Percentiles rank a stretch among this genome's conserved stretches.
Evolutionary conservation across 2,888 invertebrate genomes (phyloP).

Genomic region (Noctua fimbriata): DNA sequence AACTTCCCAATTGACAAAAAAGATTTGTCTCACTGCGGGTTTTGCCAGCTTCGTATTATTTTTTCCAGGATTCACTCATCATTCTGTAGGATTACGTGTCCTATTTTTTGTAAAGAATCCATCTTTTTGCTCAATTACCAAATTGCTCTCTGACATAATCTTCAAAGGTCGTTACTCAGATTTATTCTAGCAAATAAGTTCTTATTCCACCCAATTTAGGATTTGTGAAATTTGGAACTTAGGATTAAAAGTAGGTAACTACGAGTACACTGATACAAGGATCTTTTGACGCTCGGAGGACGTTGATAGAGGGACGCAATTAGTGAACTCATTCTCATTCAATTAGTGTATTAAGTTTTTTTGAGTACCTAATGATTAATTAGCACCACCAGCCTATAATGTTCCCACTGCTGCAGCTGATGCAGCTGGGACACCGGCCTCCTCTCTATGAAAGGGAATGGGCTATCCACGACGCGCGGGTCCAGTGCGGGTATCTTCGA

Average conservation of each 20-base stretch:
- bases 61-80: not conserved
- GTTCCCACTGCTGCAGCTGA: not conserved
- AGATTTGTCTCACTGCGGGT: not conserved
- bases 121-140: slow-evolving; percentile 6
- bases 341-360: not conserved
- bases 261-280: not conserved
- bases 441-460: not conserved
- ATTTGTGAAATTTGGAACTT: not conserved
- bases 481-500: not conserved
- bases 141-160: slow-evolving; percentile 1
- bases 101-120: slow-evolving; percentile 2
- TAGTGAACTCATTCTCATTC: too few relatives aligned
- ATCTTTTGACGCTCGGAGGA: not conserved
- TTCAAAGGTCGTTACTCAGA: not conserved
- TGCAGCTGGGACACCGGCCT: not conserved
- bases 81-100: not conserved
- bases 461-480: not conserved
- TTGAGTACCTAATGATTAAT: not conserved
- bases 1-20: not conserved
- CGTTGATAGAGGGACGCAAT: not conserved
- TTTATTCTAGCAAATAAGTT: slow-evolving; percentile 16
- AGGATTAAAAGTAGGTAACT: not conserved
- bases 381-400: not conserved
- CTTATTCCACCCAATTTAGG: slow-evolving; percentile 8
- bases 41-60: not conserved